These are phyloP conservation scores for Bombus huntii DNA, from an alignment of 1,140 invertebrate genomes.

Conservation along the genomic window DNA sequence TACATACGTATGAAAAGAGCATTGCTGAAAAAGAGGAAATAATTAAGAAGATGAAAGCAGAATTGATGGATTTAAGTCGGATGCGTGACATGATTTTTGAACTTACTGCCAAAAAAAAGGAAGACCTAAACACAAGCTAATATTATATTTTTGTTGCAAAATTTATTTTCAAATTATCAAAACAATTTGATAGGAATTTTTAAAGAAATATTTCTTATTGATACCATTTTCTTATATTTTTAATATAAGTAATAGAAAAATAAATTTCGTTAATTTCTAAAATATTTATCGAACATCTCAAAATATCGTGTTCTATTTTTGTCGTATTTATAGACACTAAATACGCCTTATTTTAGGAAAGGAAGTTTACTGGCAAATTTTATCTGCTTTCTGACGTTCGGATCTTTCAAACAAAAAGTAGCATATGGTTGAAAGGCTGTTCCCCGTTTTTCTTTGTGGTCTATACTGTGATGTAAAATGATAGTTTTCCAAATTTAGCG, in stretches of 20 bases:
- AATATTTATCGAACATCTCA: no score
- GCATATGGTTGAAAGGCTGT: neutral
- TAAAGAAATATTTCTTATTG: neutral
- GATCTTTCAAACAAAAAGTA: neutral
- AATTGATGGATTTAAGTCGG: constrained; percentile 73
- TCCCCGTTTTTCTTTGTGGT: no score
- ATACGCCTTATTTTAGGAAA: neutral
- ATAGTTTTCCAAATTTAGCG: neutral
- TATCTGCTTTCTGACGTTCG: neutral
- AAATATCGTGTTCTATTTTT: neutral
- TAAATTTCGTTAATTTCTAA: constrained; percentile 3
- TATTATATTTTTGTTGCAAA: constrained; percentile 12
- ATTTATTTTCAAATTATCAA: constrained; percentile 25
- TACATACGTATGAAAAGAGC: constrained; percentile 65
- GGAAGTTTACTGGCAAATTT: neutral
- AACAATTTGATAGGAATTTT: constrained; percentile 32
- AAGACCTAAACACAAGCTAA: constrained; percentile 64
- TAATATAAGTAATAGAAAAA: constrained; percentile 24
- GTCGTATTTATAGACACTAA: neutral
- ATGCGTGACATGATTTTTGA: constrained; percentile 79
- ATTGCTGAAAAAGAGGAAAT: constrained; percentile 73
- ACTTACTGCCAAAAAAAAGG: constrained; percentile 76
- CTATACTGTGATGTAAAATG: neutral
- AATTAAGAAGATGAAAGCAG: constrained; percentile 67
- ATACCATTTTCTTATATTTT: constrained; percentile 29